Conservation (phyloP, 2,797 vertebrate species). For the Coregonus ussuriensis region DNA sequence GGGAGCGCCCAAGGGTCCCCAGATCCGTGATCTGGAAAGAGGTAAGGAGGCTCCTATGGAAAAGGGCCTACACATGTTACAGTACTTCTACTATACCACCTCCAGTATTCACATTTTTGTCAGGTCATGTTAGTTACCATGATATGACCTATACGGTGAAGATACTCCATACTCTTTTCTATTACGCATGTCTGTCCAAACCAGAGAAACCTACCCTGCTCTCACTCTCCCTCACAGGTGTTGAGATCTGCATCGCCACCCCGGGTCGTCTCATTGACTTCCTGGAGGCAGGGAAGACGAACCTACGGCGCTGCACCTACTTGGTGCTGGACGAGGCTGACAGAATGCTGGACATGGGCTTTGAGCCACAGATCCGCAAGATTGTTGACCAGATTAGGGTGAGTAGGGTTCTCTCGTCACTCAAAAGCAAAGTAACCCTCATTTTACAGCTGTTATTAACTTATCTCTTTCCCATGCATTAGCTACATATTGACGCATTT, state of each 20-base stretch:
- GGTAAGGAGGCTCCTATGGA: slow-evolving; percentile 66
- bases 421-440: neutral
- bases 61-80: neutral
- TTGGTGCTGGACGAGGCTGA: slow-evolving; percentile 94
- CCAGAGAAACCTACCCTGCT: neutral
- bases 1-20: slow-evolving; percentile 86
- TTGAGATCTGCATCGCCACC: slow-evolving; percentile 97
- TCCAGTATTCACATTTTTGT: neutral
- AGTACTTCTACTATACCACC: neutral
- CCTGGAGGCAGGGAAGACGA: slow-evolving; percentile 92
- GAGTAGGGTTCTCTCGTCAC: slow-evolving; percentile 8
- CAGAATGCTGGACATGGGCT: slow-evolving; percentile 97
- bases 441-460: too few species aligned
- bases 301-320: slow-evolving; percentile 91
- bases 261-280: slow-evolving; percentile 96
- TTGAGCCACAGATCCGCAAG: slow-evolving; percentile 96
- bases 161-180: too few species aligned
- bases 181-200: too few species aligned
- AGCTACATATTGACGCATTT: too few species aligned
- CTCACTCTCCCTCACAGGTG: slow-evolving; percentile 71
- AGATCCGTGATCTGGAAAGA: slow-evolving; percentile 94
- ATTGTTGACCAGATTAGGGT: slow-evolving; percentile 96
- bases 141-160: too few species aligned
- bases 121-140: too few species aligned
- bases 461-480: too few species aligned